phyloP scores from a whole-genome alignment of 2,797 vertebrate genomes.

The Rhadinocentrus ornatus region DNA sequence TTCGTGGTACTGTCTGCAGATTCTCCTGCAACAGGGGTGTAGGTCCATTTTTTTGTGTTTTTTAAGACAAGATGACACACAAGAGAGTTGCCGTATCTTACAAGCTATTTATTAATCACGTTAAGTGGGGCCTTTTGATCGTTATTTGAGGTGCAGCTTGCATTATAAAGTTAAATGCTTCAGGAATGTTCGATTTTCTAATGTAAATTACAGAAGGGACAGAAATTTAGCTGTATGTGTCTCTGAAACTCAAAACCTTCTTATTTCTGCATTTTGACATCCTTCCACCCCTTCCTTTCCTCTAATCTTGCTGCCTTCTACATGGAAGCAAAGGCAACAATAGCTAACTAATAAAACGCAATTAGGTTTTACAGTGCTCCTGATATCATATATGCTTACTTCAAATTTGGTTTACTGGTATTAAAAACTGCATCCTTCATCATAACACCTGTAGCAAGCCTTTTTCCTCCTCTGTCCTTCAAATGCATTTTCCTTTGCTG shows the following conservation, averaged over 20 bases:
- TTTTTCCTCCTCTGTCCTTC: neutral
- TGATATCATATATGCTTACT: neutral
- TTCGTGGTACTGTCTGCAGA: conserved; percentile 46
- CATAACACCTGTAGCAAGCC: neutral
- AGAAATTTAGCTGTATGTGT: neutral
- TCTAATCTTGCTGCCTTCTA: neutral
- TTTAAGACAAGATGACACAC: neutral
- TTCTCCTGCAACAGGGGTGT: conserved; percentile 20
- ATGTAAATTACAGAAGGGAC: neutral
- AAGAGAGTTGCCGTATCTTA: neutral
- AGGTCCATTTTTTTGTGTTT: conserved; percentile 18
- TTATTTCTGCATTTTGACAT: neutral
- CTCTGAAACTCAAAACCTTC: neutral
- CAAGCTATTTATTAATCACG: conserved; percentile 4
- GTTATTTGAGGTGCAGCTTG: neutral
- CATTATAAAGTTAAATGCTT: neutral
- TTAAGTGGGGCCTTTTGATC: neutral
- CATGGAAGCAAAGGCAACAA: neutral
- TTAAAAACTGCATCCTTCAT: neutral
- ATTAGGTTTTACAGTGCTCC: neutral
- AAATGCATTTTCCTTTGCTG: neutral
- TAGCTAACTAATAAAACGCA: neutral
- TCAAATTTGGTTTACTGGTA: neutral
- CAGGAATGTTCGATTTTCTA: neutral
- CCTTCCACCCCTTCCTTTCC: neutral